These are phyloP conservation scores for Orientallactaga sibirica DNA, from an alignment of 2,797 vertebrate genomes.

Conservation along the genomic window DNA sequence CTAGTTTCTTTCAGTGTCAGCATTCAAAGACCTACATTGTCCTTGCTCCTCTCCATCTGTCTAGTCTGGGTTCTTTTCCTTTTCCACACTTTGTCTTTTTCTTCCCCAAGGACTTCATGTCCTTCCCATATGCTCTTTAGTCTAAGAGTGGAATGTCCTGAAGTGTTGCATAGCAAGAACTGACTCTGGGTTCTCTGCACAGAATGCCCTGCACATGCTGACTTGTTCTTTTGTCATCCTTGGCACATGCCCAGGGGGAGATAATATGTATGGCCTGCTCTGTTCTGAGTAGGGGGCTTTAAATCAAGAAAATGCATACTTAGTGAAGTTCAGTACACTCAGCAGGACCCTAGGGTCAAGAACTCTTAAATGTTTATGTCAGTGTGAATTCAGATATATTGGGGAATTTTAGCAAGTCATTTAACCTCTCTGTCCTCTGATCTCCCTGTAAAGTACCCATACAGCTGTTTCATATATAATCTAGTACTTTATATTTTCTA, in stretches of 20 bases:
- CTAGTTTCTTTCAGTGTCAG: background rate
- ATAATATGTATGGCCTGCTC: background rate
- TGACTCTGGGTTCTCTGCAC: background rate
- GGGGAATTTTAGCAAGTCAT: slow-evolving; percentile 39
- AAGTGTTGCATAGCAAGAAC: background rate
- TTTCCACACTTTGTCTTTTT: background rate
- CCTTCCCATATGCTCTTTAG: background rate
- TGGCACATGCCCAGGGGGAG: background rate
- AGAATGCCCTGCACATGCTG: background rate
- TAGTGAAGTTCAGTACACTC: slow-evolving; percentile 49
- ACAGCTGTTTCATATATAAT: slow-evolving; percentile 55
- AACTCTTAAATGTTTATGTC: slow-evolving; percentile 55
- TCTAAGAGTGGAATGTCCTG: background rate
- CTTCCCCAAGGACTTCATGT: background rate
- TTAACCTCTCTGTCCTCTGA: slow-evolving; percentile 12
- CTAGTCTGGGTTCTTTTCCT: background rate
- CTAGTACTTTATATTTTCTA: slow-evolving; percentile 34
- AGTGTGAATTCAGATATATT: slow-evolving; percentile 50
- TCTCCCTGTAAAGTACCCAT: slow-evolving; percentile 4
- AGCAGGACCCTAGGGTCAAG: slow-evolving; percentile 12
- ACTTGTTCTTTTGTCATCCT: slow-evolving; percentile 6
- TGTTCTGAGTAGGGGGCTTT: slow-evolving; percentile 19
- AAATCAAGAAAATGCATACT: slow-evolving; percentile 63
- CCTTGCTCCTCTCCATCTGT: background rate
- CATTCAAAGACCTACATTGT: background rate